Evolutionary conservation across 1,140 invertebrate species (phyloP).

Genomic region (Bilobella aurantiaca): DNA sequence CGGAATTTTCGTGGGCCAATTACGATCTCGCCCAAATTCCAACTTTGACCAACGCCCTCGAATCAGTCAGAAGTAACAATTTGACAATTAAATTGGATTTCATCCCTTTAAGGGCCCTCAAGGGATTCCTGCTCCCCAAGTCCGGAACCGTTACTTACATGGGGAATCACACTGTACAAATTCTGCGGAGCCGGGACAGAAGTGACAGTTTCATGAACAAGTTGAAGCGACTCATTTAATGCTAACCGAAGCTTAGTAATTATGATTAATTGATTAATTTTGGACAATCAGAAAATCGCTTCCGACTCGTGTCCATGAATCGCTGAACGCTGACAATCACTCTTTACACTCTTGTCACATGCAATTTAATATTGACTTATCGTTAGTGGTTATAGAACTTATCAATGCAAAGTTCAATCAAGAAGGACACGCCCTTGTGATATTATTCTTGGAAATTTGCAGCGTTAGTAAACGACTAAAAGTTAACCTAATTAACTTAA

Average conservation of each 20-base stretch:
- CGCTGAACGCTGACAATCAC: no score
- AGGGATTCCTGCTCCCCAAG: constrained; percentile 15
- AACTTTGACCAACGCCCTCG: constrained; percentile 1
- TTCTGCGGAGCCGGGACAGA: constrained; percentile 19
- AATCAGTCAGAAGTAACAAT: not conserved
- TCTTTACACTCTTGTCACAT: no score
- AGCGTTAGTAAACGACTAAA: no score
- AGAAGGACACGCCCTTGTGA: no score
- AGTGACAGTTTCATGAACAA: constrained; percentile 24
- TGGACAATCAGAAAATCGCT: no score
- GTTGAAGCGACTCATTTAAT: constrained; percentile 21
- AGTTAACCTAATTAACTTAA: no score
- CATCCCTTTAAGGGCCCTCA: constrained; percentile 21
- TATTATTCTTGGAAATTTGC: no score
- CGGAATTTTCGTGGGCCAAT: constrained; percentile 31
- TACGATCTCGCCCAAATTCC: constrained; percentile 25
- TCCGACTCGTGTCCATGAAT: no score
- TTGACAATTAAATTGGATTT: constrained; percentile 24
- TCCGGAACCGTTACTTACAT: constrained; percentile 22
- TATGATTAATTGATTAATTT: no score
- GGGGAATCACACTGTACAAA: constrained; percentile 24
- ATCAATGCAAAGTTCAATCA: no score
- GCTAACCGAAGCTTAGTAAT: not conserved
- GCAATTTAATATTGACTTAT: no score
- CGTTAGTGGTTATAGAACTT: no score